Percentiles rank a stretch among this genome's conserved stretches.
phyloP scores from a whole-genome alignment of 2,113 vertebrate species.

The Naja naja region DNA sequence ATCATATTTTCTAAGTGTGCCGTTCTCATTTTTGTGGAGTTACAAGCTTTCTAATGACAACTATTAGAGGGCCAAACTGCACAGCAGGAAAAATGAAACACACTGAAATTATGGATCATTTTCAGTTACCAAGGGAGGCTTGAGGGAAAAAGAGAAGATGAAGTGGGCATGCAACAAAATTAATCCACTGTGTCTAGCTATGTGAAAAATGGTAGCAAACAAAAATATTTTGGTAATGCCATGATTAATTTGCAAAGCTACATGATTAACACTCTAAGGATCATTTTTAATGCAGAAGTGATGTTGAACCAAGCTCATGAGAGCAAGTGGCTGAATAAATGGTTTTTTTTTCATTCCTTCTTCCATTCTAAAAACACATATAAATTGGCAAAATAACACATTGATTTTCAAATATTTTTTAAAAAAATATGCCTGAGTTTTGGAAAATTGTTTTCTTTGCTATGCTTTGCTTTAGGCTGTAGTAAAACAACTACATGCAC shows the following conservation, averaged over 20 bases:
- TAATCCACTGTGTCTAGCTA: conserved; percentile 7
- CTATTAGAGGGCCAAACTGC: conserved; percentile 7
- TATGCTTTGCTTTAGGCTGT: conserved; percentile 17
- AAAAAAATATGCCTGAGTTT: conserved; percentile 13
- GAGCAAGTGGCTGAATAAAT: neutral
- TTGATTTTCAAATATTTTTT: conserved; percentile 12
- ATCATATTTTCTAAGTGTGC: conserved; percentile 14
- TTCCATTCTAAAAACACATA: neutral
- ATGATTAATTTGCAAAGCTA: conserved; percentile 15
- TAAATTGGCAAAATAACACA: conserved; percentile 29
- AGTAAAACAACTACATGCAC: conserved; percentile 7
- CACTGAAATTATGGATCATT: neutral
- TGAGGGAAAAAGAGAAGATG: neutral
- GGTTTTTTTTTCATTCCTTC: conserved; percentile 3
- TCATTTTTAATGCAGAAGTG: conserved; percentile 15
- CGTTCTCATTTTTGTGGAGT: neutral
- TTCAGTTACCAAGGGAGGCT: neutral
- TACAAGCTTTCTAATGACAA: conserved; percentile 2
- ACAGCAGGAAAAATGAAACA: conserved; percentile 4
- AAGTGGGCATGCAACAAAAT: neutral
- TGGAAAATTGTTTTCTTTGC: neutral
- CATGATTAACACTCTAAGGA: neutral
- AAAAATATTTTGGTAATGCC: conserved; percentile 16
- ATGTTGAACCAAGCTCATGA: neutral
- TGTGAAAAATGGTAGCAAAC: conserved; percentile 21